Conservation (phyloP, 2,113 vertebrate genomes). For the Choloepus hoffmanni region DNA sequence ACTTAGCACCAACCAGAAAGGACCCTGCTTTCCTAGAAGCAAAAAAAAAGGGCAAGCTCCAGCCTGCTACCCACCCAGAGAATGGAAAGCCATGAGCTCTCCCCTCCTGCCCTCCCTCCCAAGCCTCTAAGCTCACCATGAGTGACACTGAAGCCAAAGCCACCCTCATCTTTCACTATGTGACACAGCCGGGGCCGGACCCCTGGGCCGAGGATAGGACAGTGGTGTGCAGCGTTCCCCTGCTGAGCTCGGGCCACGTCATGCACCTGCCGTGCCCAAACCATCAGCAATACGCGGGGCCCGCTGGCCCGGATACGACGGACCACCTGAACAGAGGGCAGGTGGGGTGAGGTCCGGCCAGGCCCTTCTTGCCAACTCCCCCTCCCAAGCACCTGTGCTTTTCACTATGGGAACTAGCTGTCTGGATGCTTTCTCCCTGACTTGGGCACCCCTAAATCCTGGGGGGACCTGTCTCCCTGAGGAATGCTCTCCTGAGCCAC, state of each 20-base stretch:
- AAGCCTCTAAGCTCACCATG: constrained; percentile 39
- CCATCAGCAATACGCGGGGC: constrained; percentile 89
- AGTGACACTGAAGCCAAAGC: constrained; percentile 91
- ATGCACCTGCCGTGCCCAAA: constrained; percentile 85
- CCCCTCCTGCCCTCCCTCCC: no score
- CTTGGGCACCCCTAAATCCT: background rate
- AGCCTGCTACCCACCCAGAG: background rate
- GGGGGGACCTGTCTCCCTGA: background rate
- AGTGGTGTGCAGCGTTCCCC: constrained; percentile 77
- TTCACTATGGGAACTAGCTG: background rate
- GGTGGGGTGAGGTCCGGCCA: fast-evolving
- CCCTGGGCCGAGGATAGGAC: constrained; percentile 66
- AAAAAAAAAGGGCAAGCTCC: background rate
- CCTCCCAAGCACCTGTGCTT: background rate
- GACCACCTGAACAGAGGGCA: constrained; percentile 87
- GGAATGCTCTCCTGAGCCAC: fast-evolving
- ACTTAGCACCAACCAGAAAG: constrained; percentile 88
- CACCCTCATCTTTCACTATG: constrained; percentile 84
- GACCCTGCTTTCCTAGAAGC: constrained; percentile 87
- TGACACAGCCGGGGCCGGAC: constrained; percentile 90
- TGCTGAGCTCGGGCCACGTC: constrained; percentile 81
- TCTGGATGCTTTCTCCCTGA: background rate
- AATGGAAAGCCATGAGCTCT: background rate
- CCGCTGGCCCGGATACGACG: constrained; percentile 90
- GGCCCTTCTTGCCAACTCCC: background rate